phyloP scores from a whole-genome alignment of 2,797 vertebrate species.

The Gymnothorax reevesii region DNA sequence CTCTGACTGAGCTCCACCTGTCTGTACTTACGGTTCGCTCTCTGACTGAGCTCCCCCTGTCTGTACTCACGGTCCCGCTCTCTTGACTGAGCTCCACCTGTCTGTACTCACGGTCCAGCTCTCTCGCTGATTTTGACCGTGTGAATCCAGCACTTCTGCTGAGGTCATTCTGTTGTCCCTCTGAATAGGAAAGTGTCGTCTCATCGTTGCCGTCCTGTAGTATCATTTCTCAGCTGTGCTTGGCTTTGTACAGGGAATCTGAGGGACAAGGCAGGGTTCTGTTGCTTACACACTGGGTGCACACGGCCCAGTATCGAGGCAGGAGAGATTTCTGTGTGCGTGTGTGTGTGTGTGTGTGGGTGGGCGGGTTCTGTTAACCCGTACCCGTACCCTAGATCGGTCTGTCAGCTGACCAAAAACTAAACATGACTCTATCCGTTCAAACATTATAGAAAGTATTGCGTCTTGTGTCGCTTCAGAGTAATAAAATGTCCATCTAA shows the following conservation, averaged over 20 bases:
- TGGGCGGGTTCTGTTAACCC: too few relatives aligned
- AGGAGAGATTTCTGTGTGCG: neutral
- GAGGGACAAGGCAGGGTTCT: conserved; percentile 41
- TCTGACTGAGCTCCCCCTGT: too few relatives aligned
- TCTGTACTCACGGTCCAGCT: conserved; percentile 20
- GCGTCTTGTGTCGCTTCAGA: too few relatives aligned
- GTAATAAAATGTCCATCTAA: too few relatives aligned
- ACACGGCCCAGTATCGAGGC: too few relatives aligned
- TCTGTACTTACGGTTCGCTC: too few relatives aligned
- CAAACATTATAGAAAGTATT: too few relatives aligned
- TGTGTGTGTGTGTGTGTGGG: neutral
- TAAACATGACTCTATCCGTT: too few relatives aligned
- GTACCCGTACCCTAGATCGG: too few relatives aligned
- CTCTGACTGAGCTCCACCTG: too few relatives aligned
- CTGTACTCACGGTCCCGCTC: too few relatives aligned
- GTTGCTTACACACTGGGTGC: neutral
- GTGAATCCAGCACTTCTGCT: conserved; percentile 53
- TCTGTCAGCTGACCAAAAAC: too few relatives aligned
- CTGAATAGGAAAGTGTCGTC: conserved; percentile 56
- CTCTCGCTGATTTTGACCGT: conserved; percentile 42
- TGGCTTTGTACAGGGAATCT: conserved; percentile 35
- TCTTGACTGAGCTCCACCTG: conserved; percentile 44
- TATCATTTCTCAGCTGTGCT: conserved; percentile 65
- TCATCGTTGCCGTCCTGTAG: conserved; percentile 47
- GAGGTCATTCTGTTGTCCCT: conserved; percentile 24